Evolutionary conservation across 1,140 invertebrate genomes (phyloP).

Genomic region (Tetraneura akinire): DNA sequence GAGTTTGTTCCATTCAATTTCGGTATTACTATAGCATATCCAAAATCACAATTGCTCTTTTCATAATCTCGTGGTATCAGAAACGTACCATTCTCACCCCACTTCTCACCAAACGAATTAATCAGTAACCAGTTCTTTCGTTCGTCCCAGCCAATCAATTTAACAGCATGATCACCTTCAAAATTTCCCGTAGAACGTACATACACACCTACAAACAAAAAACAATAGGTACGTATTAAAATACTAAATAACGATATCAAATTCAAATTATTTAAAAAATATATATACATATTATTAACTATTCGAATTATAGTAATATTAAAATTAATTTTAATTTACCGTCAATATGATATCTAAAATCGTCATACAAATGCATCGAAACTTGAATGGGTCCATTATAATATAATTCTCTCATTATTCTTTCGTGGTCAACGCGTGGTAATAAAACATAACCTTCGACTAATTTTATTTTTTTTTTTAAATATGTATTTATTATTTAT

Average conservation of each 20-base stretch:
- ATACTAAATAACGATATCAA: too few species aligned
- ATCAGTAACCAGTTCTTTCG: constrained; percentile 60
- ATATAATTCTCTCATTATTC: not conserved
- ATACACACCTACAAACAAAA: constrained; percentile 69
- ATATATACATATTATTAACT: too few species aligned
- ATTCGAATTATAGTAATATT: too few species aligned
- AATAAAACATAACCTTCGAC: not conserved
- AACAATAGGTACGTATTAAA: too few species aligned
- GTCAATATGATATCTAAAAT: not conserved
- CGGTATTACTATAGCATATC: not conserved
- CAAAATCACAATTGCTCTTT: constrained; percentile 65
- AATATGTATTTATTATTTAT: too few species aligned
- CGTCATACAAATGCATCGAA: constrained; percentile 7
- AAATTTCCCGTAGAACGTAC: constrained; percentile 71
- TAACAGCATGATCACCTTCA: constrained; percentile 86
- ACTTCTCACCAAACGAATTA: constrained; percentile 63
- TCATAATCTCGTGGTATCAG: constrained; percentile 62
- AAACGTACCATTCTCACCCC: constrained; percentile 64
- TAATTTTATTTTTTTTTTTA: not conserved
- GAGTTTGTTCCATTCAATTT: not conserved
- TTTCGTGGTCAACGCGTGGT: not conserved
- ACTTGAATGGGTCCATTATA: not conserved
- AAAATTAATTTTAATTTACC: constrained; percentile 2
- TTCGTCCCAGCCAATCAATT: constrained; percentile 75
- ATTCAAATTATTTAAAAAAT: too few species aligned